Percentiles rank a stretch among this genome's conserved stretches.
Conservation (phyloP, 2,113 vertebrate genomes). For the Ochotona curzoniae region DNA sequence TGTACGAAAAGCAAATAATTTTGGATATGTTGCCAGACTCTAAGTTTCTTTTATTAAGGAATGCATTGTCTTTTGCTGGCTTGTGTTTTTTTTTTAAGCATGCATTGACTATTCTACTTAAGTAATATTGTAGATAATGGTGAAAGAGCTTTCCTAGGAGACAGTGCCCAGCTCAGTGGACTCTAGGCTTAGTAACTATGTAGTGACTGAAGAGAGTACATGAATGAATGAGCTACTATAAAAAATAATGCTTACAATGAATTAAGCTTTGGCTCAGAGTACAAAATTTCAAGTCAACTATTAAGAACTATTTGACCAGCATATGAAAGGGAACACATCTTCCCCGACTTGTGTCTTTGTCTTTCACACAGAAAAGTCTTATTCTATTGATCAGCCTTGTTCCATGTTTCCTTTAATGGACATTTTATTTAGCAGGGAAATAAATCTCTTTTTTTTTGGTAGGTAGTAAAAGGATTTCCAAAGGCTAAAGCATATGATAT, state of each 20-base stretch:
- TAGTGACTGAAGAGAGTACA: constrained; percentile 37
- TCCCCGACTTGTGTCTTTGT: neutral
- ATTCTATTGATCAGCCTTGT: constrained; percentile 24
- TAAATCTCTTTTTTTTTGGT: constrained; percentile 54
- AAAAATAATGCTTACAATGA: constrained; percentile 61
- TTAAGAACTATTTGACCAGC: constrained; percentile 32
- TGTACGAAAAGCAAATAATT: constrained; percentile 26
- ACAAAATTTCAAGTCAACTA: constrained; percentile 70
- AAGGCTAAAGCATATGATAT: constrained; percentile 55
- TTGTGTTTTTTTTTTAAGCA: constrained; percentile 58
- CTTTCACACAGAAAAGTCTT: constrained; percentile 11
- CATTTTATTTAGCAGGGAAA: constrained; percentile 66
- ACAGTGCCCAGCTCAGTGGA: constrained; percentile 10
- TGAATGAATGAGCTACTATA: constrained; percentile 57
- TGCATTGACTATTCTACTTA: constrained; percentile 55
- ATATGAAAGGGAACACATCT: constrained; percentile 6
- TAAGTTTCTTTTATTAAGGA: constrained; percentile 59
- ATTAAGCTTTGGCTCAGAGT: constrained; percentile 74
- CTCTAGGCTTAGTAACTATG: constrained; percentile 46
- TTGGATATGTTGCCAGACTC: constrained; percentile 31
- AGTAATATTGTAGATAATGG: constrained; percentile 37
- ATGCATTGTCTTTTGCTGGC: constrained; percentile 51
- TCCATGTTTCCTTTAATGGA: constrained; percentile 34
- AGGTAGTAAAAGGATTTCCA: constrained; percentile 71
- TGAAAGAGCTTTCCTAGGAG: constrained; percentile 57